Evolutionary conservation across 2,113 vertebrate genomes (phyloP).

Genomic region (Menura novaehollandiae): DNA sequence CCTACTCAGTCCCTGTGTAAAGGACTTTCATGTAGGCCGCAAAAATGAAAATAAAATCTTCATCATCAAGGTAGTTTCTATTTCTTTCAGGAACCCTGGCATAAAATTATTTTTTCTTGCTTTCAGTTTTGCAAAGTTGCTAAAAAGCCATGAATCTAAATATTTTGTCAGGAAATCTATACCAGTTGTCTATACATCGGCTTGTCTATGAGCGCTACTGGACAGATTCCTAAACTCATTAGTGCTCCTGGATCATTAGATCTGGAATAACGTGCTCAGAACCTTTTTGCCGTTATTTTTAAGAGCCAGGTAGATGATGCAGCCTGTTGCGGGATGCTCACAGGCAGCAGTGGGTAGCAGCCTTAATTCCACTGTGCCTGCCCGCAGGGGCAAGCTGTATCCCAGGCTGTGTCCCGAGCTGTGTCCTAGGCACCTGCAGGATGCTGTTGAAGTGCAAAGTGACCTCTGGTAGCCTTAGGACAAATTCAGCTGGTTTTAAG

Average conservation of each 20-base stretch:
- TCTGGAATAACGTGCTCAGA: not conserved
- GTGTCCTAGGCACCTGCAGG: not conserved
- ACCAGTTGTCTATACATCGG: accelerated
- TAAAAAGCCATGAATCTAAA: not conserved
- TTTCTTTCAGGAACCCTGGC: not conserved
- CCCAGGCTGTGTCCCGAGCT: not conserved
- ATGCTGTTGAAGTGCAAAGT: not conserved
- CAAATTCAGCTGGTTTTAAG: not conserved
- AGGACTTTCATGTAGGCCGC: not conserved
- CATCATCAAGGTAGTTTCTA: not conserved
- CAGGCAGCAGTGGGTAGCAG: not conserved
- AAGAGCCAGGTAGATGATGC: not conserved
- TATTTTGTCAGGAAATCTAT: not conserved
- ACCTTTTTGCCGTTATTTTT: not conserved
- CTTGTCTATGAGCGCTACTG: accelerated
- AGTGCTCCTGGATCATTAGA: not conserved
- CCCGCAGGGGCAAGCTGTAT: not conserved
- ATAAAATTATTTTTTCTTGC: not conserved
- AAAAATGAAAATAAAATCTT: not conserved
- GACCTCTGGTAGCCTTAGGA: not conserved
- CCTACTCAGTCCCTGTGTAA: not conserved
- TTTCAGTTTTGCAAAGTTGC: not conserved
- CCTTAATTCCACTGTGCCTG: not conserved
- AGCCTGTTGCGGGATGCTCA: not conserved
- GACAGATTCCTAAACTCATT: not conserved